Percentiles rank a stretch among this genome's conserved stretches.
These are phyloP conservation scores for Hiodon alosoides DNA, from an alignment of 2,113 vertebrate species.

Conservation along the genomic window DNA sequence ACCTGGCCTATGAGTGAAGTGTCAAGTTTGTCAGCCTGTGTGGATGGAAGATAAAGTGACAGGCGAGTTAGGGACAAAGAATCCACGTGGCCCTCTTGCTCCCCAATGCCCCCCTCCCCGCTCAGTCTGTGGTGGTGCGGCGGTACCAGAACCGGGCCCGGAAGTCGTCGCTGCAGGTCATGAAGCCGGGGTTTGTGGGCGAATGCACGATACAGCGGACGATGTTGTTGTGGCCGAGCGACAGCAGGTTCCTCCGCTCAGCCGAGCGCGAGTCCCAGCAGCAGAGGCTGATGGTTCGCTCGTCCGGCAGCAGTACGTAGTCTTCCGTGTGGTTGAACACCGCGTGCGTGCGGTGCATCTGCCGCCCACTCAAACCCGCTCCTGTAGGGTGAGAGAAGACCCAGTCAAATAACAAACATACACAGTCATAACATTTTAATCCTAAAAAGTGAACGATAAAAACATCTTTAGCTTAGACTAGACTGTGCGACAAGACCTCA, in stretches of 20 bases:
- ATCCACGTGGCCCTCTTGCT: too few species aligned
- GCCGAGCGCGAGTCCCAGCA: slow-evolving; percentile 96
- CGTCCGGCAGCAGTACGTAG: slow-evolving; percentile 90
- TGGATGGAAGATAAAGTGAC: too few species aligned
- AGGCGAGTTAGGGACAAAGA: too few species aligned
- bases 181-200: slow-evolving; percentile 94
- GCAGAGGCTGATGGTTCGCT: slow-evolving; percentile 94
- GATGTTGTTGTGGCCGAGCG: slow-evolving; percentile 95
- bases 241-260: slow-evolving; percentile 90
- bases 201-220: slow-evolving; percentile 97
- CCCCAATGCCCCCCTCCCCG: too few species aligned
- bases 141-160: slow-evolving; percentile 95
- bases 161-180: slow-evolving; percentile 98
- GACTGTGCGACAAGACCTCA: too few species aligned
- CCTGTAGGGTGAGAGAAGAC: slow-evolving; percentile 49
- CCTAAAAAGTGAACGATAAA: too few species aligned
- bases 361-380: slow-evolving; percentile 87
- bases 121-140: slow-evolving; percentile 88
- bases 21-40: too few species aligned
- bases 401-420: too few species aligned
- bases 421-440: too few species aligned
- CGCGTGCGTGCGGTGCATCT: slow-evolving; percentile 91
- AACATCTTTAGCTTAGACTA: too few species aligned
- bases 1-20: too few species aligned
- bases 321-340: slow-evolving; percentile 98